A percentile compares a stretch with the other conserved stretches of the same genome.
Conservation (phyloP, 2,113 vertebrate genomes). For the Serilophus lunatus region DNA sequence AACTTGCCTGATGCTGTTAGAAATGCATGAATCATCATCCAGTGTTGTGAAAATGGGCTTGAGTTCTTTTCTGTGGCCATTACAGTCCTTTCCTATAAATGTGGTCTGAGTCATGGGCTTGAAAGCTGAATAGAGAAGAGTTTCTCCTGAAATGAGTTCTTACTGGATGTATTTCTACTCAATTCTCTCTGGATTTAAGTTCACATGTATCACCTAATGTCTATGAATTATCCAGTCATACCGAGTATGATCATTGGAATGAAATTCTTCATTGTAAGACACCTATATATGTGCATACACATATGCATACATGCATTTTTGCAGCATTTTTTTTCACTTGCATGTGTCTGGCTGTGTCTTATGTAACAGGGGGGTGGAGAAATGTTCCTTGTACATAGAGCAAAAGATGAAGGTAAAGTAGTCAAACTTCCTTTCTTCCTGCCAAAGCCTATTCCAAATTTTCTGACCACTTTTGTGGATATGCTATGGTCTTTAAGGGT, state of each 20-base stretch:
- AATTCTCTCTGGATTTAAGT: not conserved
- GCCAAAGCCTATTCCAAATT: not conserved
- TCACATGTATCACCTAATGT: not conserved
- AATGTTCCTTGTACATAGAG: not conserved
- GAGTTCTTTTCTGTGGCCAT: not conserved
- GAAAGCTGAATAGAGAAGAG: not conserved
- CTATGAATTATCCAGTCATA: not conserved
- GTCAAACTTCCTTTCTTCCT: not conserved
- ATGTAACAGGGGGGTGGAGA: not conserved
- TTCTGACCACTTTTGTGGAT: not conserved
- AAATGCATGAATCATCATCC: not conserved
- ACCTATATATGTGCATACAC: not conserved
- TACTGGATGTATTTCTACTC: fast-evolving
- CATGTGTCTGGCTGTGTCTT: not conserved
- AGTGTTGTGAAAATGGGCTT: not conserved
- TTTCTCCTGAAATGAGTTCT: not conserved
- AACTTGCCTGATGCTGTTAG: not conserved
- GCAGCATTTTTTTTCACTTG: not conserved
- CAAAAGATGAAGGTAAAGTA: not conserved
- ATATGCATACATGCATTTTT: not conserved
- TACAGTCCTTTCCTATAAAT: not conserved
- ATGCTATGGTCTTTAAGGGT: not conserved
- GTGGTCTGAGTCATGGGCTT: not conserved
- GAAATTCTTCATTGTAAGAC: not conserved
- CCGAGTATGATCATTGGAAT: not conserved